These are phyloP conservation scores for Neosilurus hyrtlii DNA, from an alignment of 2,797 vertebrate genomes.

Conservation along the genomic window DNA sequence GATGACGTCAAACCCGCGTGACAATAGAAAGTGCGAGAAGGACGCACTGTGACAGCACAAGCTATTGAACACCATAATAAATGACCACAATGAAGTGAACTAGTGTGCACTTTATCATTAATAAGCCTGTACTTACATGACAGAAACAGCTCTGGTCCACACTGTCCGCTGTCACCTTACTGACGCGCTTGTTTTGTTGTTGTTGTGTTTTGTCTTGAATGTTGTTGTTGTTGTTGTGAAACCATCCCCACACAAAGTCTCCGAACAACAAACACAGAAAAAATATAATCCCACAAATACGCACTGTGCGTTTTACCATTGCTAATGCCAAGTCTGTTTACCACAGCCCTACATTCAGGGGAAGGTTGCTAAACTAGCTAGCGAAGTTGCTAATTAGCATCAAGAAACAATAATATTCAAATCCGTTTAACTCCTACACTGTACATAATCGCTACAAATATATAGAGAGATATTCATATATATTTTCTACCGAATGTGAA, in stretches of 20 bases:
- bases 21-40: constrained; percentile 68
- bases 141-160: constrained; percentile 77
- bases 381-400: not conserved
- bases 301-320: constrained; percentile 65
- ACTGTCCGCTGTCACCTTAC: constrained; percentile 32
- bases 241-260: constrained; percentile 67
- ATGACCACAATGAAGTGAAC: not conserved
- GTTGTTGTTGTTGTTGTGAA: constrained; percentile 59
- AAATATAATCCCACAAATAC: constrained; percentile 53
- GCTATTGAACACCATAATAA: not conserved
- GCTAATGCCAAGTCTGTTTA: constrained; percentile 27
- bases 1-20: constrained; percentile 64
- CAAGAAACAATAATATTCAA: not conserved
- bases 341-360: not conserved
- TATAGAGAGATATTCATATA: too few relatives aligned
- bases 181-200: constrained; percentile 18
- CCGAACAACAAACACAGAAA: constrained; percentile 60
- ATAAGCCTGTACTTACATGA: constrained; percentile 64
- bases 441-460: too few relatives aligned
- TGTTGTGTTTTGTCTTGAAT: constrained; percentile 47
- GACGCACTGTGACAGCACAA: not conserved
- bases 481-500: not conserved
- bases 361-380: not conserved
- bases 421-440: not conserved
- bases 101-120: too few relatives aligned